Percentiles rank a stretch among this genome's conserved stretches.
Evolutionary conservation across 2,797 vertebrate genomes (phyloP).

Genomic region (Pangasius sanitwongsei): DNA sequence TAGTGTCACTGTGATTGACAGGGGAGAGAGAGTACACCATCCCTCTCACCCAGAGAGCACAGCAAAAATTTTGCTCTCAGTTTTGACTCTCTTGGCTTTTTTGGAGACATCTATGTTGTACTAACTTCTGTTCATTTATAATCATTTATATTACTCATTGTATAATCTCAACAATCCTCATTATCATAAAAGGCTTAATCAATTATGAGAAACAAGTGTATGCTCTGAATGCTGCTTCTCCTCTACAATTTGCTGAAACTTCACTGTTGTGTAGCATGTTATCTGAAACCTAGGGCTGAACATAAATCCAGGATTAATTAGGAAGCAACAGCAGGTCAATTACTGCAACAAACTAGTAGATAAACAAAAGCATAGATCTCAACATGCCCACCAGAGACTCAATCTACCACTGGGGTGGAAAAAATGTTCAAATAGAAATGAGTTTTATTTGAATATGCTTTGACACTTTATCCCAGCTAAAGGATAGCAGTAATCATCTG

Average conservation of each 20-base stretch:
- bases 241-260: neutral
- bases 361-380: neutral
- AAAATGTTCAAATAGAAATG: neutral
- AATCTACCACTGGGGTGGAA: neutral
- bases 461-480: neutral
- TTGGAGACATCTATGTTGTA: neutral
- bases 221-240: neutral
- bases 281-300: neutral
- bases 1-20: neutral
- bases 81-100: neutral
- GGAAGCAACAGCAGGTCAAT: neutral
- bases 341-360: neutral
- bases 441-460: neutral
- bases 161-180: neutral
- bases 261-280: neutral
- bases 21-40: neutral
- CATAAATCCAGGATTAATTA: conserved; percentile 11
- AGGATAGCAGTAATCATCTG: conserved; percentile 2
- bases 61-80: neutral
- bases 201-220: neutral
- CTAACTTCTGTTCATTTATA: neutral
- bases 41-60: neutral
- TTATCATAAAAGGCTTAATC: neutral
- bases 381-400: neutral
- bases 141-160: neutral